Evolutionary conservation across 2,888 invertebrate species (phyloP).

Genomic region (Lithosia quadra): DNA sequence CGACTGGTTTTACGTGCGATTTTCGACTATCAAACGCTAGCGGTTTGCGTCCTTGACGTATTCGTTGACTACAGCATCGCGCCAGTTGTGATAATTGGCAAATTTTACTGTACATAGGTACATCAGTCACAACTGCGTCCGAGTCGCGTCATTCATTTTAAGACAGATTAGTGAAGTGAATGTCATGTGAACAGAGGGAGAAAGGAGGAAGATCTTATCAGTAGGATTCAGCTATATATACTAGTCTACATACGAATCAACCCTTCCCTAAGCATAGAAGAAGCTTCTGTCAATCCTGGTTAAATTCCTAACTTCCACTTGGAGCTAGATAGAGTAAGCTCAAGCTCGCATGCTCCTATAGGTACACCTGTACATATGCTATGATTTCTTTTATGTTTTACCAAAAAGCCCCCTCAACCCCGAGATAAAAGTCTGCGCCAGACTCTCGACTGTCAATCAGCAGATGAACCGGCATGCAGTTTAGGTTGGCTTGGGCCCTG

Average conservation of each 20-base stretch:
- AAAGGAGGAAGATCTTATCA: no score
- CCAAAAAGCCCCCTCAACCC: background rate
- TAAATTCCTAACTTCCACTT: no score
- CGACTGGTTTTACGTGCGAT: background rate
- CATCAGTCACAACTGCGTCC: background rate
- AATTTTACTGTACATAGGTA: background rate
- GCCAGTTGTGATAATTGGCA: background rate
- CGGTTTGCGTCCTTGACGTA: background rate
- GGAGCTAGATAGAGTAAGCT: no score
- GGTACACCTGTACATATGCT: no score
- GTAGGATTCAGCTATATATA: no score
- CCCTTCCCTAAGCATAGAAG: background rate
- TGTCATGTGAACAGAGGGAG: no score
- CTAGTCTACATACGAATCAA: background rate
- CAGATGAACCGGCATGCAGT: no score
- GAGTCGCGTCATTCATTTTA: no score
- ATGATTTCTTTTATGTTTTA: no score
- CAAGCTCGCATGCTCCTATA: no score
- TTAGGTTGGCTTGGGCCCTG: no score
- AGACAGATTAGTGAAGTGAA: no score
- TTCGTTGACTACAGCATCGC: background rate
- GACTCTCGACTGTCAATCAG: background rate
- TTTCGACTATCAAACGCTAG: background rate
- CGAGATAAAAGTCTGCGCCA: background rate
- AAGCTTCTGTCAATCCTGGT: background rate